phyloP scores from a whole-genome alignment of 1,140 invertebrate species.

The Colletes gigas region DNA sequence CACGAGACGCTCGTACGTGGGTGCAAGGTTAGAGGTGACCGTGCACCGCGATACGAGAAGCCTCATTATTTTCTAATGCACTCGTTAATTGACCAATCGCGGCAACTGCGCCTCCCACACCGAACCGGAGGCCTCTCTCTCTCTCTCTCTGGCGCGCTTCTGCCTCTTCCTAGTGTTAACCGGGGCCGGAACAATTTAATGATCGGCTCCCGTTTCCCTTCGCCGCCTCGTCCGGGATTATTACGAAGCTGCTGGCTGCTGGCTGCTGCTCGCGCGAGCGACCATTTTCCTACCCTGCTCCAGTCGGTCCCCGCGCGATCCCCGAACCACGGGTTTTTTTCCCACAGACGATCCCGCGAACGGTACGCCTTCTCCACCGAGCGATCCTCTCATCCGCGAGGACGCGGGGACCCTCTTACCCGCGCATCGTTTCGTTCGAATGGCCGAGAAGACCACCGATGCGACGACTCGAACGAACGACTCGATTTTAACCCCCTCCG shows the following conservation, averaged over 20 bases:
- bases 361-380: background rate
- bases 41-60: conserved; percentile 57
- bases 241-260: conserved; percentile 44
- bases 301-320: conserved; percentile 8
- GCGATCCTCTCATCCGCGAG: background rate
- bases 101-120: conserved; percentile 69
- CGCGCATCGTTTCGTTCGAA: conserved; percentile 76
- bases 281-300: conserved; percentile 15
- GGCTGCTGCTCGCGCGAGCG: conserved; percentile 33
- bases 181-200: conserved; percentile 80
- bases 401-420: conserved; percentile 66
- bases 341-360: background rate
- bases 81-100: conserved; percentile 78
- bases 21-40: conserved; percentile 45
- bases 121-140: conserved; percentile 7
- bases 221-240: conserved; percentile 43
- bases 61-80: conserved; percentile 80
- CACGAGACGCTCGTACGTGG: background rate
- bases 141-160: conserved; percentile 8
- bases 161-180: conserved; percentile 74
- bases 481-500: conserved; percentile 11
- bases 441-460: conserved; percentile 56
- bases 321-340: background rate
- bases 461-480: background rate
- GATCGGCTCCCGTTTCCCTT: conserved; percentile 69